These are phyloP conservation scores for Syncerus caffer DNA, from an alignment of 2,797 vertebrate species.

Conservation along the genomic window DNA sequence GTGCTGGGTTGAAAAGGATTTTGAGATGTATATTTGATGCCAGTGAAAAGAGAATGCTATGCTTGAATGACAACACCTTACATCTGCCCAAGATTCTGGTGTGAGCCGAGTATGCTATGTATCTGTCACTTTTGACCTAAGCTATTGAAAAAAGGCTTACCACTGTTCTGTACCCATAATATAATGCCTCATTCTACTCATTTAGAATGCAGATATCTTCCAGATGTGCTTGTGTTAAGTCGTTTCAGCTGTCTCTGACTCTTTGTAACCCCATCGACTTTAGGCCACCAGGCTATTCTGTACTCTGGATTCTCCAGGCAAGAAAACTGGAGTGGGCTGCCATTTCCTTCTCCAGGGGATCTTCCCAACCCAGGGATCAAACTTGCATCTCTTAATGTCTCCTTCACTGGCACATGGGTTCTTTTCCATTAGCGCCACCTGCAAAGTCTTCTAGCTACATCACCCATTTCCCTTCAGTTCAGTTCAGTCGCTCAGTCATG, in stretches of 20 bases:
- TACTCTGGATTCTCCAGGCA: not conserved
- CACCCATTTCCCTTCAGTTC: not conserved
- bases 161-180: not conserved
- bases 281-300: not conserved
- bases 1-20: not conserved
- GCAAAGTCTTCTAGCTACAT: not conserved
- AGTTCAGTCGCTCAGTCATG: not conserved
- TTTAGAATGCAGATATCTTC: not conserved
- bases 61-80: not conserved
- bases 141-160: not conserved
- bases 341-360: not conserved
- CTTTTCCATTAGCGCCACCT: not conserved
- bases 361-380: not conserved
- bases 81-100: not conserved
- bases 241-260: not conserved
- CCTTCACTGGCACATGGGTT: not conserved
- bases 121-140: not conserved
- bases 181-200: not conserved
- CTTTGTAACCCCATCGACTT: not conserved
- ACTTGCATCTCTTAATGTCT: not conserved
- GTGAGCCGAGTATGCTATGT: accelerated
- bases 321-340: not conserved
- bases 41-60: not conserved
- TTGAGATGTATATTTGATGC: not conserved
- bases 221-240: not conserved